Conservation (phyloP, 2,113 vertebrate genomes). For the Corythaixoides concolor region DNA sequence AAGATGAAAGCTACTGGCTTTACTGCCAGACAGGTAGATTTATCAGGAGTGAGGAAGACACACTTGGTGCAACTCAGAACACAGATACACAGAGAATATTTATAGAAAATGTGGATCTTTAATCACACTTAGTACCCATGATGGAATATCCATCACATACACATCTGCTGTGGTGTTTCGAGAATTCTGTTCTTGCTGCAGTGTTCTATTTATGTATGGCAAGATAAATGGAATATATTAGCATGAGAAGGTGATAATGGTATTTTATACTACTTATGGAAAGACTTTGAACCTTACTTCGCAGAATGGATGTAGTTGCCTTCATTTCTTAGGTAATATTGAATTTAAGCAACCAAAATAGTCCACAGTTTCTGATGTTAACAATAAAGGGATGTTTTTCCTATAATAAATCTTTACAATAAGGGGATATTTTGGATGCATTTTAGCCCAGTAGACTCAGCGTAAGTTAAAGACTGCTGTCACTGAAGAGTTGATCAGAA, state of each 20-base stretch:
- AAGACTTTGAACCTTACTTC: neutral
- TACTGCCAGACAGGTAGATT: neutral
- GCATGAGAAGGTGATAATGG: neutral
- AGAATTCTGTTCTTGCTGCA: neutral
- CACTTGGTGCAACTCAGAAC: neutral
- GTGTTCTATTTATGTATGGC: neutral
- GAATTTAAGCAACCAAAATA: neutral
- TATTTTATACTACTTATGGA: neutral
- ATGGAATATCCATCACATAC: neutral
- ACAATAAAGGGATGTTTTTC: neutral
- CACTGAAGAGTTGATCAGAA: neutral
- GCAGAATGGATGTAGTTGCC: neutral
- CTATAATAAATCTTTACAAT: neutral
- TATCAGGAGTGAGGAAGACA: neutral
- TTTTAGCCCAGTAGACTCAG: neutral
- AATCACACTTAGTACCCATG: neutral
- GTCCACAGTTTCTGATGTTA: neutral
- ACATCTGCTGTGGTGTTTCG: neutral
- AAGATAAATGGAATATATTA: slow-evolving; percentile 2
- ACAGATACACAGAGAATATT: neutral
- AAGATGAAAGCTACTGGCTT: neutral
- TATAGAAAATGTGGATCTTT: neutral
- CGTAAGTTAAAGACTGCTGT: neutral
- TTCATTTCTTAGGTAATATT: neutral
- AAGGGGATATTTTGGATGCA: neutral